Percentiles rank a stretch among this genome's conserved stretches.
These are phyloP conservation scores for Python bivittatus DNA, from an alignment of 2,113 vertebrate species.

Conservation along the genomic window DNA sequence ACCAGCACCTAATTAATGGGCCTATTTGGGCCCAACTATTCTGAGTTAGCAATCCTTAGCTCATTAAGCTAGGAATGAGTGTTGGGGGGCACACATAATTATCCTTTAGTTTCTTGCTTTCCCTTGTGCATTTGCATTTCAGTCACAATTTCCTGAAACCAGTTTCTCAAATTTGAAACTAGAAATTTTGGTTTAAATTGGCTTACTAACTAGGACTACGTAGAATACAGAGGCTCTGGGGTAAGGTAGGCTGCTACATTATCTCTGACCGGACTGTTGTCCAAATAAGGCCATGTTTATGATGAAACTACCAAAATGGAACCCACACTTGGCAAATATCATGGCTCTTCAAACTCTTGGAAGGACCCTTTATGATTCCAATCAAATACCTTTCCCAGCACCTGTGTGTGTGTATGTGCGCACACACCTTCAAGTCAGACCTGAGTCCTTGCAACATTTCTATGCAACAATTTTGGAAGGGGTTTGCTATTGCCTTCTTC, in stretches of 20 bases:
- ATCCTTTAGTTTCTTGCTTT: neutral
- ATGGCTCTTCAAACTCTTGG: neutral
- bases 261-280: neutral
- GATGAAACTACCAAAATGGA: neutral
- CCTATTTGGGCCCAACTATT: neutral
- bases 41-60: too few species aligned
- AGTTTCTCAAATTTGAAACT: neutral
- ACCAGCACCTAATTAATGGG: neutral
- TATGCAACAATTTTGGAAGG: neutral
- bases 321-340: neutral
- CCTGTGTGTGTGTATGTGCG: neutral
- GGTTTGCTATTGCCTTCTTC: neutral
- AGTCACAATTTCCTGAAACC: neutral
- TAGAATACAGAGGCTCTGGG: neutral
- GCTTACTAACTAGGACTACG: neutral
- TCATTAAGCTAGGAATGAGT: neutral
- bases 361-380: neutral
- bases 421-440: neutral
- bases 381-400: neutral
- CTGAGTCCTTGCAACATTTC: neutral
- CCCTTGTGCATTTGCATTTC: too few species aligned
- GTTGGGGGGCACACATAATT: neutral
- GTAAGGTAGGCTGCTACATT: neutral
- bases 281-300: neutral
- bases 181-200: neutral